phyloP scores from a whole-genome alignment of 2,113 vertebrate species.

The Tachysurus vachellii region DNA sequence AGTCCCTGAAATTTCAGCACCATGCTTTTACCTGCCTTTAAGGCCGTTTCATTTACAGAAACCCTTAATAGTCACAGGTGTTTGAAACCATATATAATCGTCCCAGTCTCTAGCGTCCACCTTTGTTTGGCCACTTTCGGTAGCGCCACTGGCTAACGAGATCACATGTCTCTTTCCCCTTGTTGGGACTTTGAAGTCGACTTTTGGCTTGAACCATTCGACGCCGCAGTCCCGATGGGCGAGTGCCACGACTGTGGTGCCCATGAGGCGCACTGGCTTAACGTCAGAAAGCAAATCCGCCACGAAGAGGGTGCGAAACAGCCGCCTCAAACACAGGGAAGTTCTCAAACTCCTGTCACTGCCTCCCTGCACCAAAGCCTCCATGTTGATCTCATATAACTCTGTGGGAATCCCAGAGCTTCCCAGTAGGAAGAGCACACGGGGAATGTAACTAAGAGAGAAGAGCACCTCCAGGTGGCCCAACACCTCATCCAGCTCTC shows the following conservation, averaged over 20 bases:
- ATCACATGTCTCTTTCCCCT: slow-evolving; percentile 82
- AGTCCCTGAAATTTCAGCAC: slow-evolving; percentile 28
- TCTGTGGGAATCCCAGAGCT: slow-evolving; percentile 86
- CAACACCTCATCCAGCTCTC: slow-evolving; percentile 83
- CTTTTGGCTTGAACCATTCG: slow-evolving; percentile 89
- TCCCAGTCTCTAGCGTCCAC: slow-evolving; percentile 62
- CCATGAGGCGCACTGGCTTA: slow-evolving; percentile 75
- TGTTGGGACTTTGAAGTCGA: slow-evolving; percentile 84
- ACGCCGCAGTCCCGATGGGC: slow-evolving; percentile 88
- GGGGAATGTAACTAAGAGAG: slow-evolving; percentile 82
- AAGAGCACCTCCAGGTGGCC: slow-evolving; percentile 85
- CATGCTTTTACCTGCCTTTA: background rate
- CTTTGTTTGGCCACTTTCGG: background rate
- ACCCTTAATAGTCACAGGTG: slow-evolving; percentile 85
- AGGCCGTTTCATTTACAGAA: slow-evolving; percentile 72
- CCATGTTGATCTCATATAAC: slow-evolving; percentile 91
- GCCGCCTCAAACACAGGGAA: slow-evolving; percentile 80
- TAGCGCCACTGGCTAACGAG: slow-evolving; percentile 74
- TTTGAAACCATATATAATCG: slow-evolving; percentile 95
- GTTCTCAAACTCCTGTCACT: slow-evolving; percentile 76
- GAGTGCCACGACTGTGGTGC: slow-evolving; percentile 80
- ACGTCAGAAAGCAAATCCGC: slow-evolving; percentile 88
- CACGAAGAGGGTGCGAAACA: slow-evolving; percentile 90
- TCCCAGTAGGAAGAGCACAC: slow-evolving; percentile 89
- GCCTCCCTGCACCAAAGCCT: slow-evolving; percentile 70